Evolutionary conservation across 1,140 invertebrate species (phyloP).

Genomic region (Drosophila serrata): DNA sequence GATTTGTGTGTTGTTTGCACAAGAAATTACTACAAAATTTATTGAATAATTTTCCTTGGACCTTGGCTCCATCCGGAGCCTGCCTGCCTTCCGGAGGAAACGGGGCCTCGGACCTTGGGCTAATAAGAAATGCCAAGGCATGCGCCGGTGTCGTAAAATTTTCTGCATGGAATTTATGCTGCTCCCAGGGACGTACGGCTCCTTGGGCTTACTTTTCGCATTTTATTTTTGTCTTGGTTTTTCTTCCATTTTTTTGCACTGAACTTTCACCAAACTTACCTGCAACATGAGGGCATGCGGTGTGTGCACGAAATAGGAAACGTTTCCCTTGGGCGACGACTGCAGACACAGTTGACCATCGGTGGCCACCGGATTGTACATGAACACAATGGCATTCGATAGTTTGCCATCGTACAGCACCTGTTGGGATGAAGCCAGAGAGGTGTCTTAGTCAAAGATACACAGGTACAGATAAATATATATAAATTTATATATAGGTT

Average conservation of each 20-base stretch:
- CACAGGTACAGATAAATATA: neutral
- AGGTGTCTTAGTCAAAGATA: neutral
- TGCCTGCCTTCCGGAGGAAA: slow-evolving; percentile 25
- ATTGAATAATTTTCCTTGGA: slow-evolving; percentile 75
- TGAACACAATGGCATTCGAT: slow-evolving; percentile 98
- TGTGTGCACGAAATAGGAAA: slow-evolving; percentile 99
- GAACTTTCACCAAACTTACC: slow-evolving; percentile 87
- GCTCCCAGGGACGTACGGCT: neutral
- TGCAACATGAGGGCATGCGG: slow-evolving; percentile 99
- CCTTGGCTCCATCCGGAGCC: slow-evolving; percentile 3
- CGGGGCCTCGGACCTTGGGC: slow-evolving; percentile 18
- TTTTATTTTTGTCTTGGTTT: neutral
- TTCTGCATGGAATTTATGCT: slow-evolving; percentile 74
- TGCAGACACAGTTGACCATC: slow-evolving; percentile 99
- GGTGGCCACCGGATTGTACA: slow-evolving; percentile 99
- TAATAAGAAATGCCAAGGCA: slow-evolving; percentile 81
- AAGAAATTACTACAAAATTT: slow-evolving; percentile 84
- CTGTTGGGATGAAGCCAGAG: slow-evolving; percentile 86
- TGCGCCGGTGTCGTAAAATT: slow-evolving; percentile 79
- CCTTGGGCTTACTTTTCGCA: neutral
- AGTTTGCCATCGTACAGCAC: slow-evolving; percentile 99
- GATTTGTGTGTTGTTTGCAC: slow-evolving; percentile 78
- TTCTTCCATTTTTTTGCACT: neutral
- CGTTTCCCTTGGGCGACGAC: slow-evolving; percentile 98
- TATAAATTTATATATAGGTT: neutral